Conservation (phyloP, 2,888 invertebrate species). For the Brenthis daphne region DNA sequence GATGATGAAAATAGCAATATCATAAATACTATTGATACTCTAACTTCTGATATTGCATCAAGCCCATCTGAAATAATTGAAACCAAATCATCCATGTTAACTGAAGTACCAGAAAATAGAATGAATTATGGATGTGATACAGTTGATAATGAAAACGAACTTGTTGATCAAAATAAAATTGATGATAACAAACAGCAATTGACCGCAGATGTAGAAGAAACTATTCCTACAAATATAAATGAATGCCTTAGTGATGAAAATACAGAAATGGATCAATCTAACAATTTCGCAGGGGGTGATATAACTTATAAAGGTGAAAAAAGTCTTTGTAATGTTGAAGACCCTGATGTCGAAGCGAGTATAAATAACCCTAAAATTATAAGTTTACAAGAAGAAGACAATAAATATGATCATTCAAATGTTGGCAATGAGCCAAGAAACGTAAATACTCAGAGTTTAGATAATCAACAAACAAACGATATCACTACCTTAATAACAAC, state of each 20-base stretch:
- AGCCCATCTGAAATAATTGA: constrained; percentile 23
- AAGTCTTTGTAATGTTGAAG: constrained; percentile 10
- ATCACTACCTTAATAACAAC: background rate
- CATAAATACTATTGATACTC: background rate
- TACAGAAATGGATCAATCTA: background rate
- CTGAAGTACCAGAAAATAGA: background rate
- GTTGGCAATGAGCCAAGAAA: background rate
- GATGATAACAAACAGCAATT: background rate
- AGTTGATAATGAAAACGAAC: background rate
- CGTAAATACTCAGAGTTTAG: background rate
- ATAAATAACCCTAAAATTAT: constrained; percentile 3
- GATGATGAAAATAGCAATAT: background rate
- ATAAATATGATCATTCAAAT: background rate
- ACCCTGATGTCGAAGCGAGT: constrained; percentile 14
- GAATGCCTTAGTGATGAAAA: background rate
- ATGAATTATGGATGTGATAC: constrained; percentile 1
- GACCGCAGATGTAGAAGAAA: constrained; percentile 7
- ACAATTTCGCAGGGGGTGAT: background rate
- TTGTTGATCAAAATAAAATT: background rate
- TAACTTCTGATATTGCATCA: constrained; percentile 14
- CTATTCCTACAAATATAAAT: background rate
- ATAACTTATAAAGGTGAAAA: background rate
- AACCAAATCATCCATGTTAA: background rate
- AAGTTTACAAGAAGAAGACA: background rate
- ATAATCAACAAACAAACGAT: constrained; percentile 5